A percentile compares a stretch with the other conserved stretches of the same genome.
Evolutionary conservation across 92 coral and sea anemone species (phyloP).

Genomic region (Virgularia gustaviana): DNA sequence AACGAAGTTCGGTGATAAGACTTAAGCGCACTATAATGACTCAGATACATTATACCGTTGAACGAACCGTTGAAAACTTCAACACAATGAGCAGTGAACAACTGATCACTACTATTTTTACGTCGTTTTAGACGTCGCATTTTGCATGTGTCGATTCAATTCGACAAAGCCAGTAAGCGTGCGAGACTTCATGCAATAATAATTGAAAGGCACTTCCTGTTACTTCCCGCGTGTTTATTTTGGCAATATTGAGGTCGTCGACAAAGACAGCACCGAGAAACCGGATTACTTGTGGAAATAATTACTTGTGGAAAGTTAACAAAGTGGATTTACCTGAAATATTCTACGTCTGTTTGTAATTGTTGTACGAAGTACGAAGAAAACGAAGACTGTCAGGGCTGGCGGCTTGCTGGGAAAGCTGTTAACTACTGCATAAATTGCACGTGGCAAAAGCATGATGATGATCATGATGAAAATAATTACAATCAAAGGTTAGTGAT

Average conservation of each 20-base stretch:
- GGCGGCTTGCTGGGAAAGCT: constrained; percentile 23
- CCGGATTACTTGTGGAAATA: not conserved
- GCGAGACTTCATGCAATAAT: not conserved
- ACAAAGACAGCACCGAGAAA: not conserved
- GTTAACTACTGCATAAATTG: constrained; percentile 33
- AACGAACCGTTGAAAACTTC: too few relatives aligned
- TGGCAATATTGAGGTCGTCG: not conserved
- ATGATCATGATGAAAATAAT: not conserved
- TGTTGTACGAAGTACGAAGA: constrained; percentile 40
- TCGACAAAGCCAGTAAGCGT: too few relatives aligned
- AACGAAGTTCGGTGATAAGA: too few relatives aligned
- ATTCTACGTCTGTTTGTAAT: constrained; percentile 37
- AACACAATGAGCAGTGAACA: too few relatives aligned
- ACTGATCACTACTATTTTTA: too few relatives aligned
- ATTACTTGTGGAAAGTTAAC: constrained; percentile 38
- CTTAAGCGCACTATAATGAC: too few relatives aligned
- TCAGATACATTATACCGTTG: too few relatives aligned
- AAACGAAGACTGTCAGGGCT: constrained; percentile 35
- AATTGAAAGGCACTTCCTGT: too few relatives aligned
- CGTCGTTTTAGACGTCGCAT: too few relatives aligned
- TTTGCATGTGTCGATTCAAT: not conserved
- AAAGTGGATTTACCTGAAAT: constrained; percentile 35
- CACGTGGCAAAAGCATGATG: constrained; percentile 9
- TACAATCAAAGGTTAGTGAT: not conserved
- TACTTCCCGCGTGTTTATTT: too few relatives aligned